phyloP scores from a whole-genome alignment of 35 echinoderm and acorn worm genomes.

The Ophiothrix spiculata region DNA sequence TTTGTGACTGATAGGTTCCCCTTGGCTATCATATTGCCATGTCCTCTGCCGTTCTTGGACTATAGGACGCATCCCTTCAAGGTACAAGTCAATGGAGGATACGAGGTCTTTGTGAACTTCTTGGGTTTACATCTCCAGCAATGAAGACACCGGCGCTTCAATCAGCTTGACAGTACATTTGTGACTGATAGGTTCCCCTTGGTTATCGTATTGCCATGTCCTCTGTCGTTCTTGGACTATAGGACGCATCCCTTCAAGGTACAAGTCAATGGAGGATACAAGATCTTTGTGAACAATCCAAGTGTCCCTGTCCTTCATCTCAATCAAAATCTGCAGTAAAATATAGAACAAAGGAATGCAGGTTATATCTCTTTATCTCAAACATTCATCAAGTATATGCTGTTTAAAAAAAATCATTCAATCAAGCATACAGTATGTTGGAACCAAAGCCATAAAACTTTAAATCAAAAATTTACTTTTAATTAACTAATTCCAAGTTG shows the following conservation, averaged over 20 bases:
- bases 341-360: not conserved
- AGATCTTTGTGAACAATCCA: constrained; percentile 57
- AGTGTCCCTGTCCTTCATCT: constrained; percentile 37
- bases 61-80: not conserved
- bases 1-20: not conserved
- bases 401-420: not conserved
- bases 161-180: not conserved
- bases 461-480: not conserved
- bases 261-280: not conserved
- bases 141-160: too few relatives aligned
- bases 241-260: not conserved
- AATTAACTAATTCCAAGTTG: not conserved
- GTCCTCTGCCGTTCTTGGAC: constrained; percentile 29
- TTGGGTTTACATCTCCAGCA: too few relatives aligned
- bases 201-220: not conserved
- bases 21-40: not conserved
- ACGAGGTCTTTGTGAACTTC: constrained; percentile 30
- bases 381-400: not conserved
- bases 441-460: not conserved
- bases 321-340: constrained; percentile 20
- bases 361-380: not conserved
- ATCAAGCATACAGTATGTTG: not conserved
- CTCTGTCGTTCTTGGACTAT: constrained; percentile 26
- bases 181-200: not conserved
- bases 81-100: constrained; percentile 11